phyloP scores from a whole-genome alignment of 2,113 vertebrate species.

The Prunella himalayana region DNA sequence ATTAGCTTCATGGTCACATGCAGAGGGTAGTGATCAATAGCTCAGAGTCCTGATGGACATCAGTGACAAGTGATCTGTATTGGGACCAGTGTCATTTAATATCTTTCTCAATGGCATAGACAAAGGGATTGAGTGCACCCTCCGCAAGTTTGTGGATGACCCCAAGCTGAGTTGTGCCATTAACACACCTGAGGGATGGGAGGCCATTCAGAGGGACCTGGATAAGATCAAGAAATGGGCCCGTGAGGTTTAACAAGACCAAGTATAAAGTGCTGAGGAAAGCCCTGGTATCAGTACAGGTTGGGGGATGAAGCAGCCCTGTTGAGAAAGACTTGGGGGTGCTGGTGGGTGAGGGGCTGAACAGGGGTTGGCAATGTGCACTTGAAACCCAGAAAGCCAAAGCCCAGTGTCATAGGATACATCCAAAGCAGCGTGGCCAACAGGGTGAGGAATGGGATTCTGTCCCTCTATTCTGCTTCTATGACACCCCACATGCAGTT shows the following conservation, averaged over 20 bases:
- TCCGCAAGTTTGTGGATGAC: background rate
- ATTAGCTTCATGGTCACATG: background rate
- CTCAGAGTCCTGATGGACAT: background rate
- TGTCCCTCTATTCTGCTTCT: background rate
- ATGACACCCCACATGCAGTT: background rate
- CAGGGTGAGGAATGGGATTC: background rate
- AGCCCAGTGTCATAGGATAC: background rate
- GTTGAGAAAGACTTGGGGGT: background rate
- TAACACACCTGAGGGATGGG: background rate
- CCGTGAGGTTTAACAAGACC: background rate
- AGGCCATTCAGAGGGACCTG: background rate
- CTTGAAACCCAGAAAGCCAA: background rate
- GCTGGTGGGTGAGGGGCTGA: background rate
- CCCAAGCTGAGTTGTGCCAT: background rate
- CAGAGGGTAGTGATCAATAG: background rate
- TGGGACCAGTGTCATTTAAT: background rate
- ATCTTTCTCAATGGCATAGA: background rate
- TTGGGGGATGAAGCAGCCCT: background rate
- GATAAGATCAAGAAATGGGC: background rate
- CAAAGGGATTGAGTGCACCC: background rate
- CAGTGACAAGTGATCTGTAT: background rate
- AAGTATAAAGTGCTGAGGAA: background rate
- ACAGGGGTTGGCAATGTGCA: background rate
- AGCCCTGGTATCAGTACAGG: background rate
- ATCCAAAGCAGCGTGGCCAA: background rate